Evolutionary conservation across 1,140 invertebrate genomes (phyloP).

Genomic region (Drosophila quadrilineata): DNA sequence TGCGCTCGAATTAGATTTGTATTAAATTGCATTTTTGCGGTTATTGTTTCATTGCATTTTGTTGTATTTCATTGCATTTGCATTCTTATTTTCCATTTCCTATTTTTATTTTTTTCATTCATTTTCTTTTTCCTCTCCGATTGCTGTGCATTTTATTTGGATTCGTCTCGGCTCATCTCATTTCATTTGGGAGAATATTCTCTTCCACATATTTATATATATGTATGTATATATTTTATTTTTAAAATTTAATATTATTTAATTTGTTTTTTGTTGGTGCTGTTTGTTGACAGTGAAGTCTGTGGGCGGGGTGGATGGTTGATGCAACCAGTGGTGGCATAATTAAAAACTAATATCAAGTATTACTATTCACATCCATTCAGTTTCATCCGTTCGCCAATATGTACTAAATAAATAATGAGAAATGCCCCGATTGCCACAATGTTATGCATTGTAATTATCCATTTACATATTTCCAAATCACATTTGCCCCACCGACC

Average conservation of each 20-base stretch:
- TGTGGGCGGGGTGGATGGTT: no score
- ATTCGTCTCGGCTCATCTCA: no score
- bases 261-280: no score
- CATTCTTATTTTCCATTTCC: background rate
- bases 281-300: no score
- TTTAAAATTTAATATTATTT: no score
- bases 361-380: no score
- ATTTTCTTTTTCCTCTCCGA: no score
- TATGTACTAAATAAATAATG: conserved; percentile 12
- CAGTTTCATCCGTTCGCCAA: background rate
- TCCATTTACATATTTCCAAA: no score
- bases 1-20: conserved; percentile 59
- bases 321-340: conserved; percentile 57
- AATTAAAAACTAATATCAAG: conserved; percentile 56
- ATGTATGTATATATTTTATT: no score
- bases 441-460: background rate
- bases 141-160: background rate
- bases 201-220: no score
- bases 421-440: background rate
- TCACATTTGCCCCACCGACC: no score
- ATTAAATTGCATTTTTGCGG: conserved; percentile 67
- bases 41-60: conserved; percentile 51
- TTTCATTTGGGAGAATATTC: no score
- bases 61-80: conserved; percentile 26
- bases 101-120: background rate